Conservation (phyloP, 2,797 vertebrate species). For the Channallabes apus region DNA sequence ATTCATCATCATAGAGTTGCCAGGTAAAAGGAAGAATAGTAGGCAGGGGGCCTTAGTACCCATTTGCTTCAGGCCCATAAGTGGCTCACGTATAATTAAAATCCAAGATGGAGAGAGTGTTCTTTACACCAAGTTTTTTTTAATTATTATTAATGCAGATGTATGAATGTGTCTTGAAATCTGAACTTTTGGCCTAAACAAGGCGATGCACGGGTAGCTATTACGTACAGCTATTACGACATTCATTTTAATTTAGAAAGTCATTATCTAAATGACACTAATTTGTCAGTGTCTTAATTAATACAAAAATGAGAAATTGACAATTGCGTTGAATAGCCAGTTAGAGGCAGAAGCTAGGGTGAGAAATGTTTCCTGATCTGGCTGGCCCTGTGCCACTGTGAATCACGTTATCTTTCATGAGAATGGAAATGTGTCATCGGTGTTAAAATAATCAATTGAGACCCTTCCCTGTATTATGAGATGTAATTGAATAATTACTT, state of each 20-base stretch:
- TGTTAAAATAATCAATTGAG: slow-evolving; percentile 56
- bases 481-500: slow-evolving; percentile 65
- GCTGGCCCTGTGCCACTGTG: slow-evolving; percentile 8
- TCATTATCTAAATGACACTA: not conserved
- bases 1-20: not conserved
- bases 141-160: not conserved
- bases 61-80: not conserved
- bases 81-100: not conserved
- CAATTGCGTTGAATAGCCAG: not conserved
- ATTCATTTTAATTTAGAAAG: not conserved
- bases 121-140: not conserved
- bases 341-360: too few relatives aligned
- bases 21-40: not conserved
- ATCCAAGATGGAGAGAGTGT: not conserved
- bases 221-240: too few relatives aligned
- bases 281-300: slow-evolving; percentile 28
- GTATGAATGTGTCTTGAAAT: not conserved
- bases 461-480: slow-evolving; percentile 61
- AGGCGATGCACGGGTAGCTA: not conserved
- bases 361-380: slow-evolving; percentile 13
- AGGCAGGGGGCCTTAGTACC: not conserved
- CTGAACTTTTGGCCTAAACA: not conserved
- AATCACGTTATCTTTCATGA: slow-evolving; percentile 52
- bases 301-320: not conserved
- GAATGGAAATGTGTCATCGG: slow-evolving; percentile 53